These are phyloP conservation scores for Alviniconcha marisindica DNA, from an alignment of 1,140 invertebrate species.

Conservation along the genomic window DNA sequence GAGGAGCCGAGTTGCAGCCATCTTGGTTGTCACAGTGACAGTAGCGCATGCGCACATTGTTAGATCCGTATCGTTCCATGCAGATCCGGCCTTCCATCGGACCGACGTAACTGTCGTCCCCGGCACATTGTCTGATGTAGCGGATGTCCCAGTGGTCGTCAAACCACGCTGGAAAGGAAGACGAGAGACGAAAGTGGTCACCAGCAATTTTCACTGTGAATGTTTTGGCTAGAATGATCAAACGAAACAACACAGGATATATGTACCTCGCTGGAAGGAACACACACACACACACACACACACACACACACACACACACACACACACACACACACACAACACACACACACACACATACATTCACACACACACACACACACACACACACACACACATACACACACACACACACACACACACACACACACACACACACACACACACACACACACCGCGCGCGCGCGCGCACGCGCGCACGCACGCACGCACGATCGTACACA, in stretches of 20 bases:
- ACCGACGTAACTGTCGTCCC: slow-evolving; percentile 66
- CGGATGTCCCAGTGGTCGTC: slow-evolving; percentile 72
- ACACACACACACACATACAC: neutral
- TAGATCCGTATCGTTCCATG: slow-evolving; percentile 71
- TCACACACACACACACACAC: neutral
- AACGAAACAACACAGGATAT: too few relatives aligned
- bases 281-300: too few relatives aligned
- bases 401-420: neutral
- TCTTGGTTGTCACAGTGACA: slow-evolving; percentile 76
- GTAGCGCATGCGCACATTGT: slow-evolving; percentile 71
- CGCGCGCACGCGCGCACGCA: too few relatives aligned
- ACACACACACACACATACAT: neutral
- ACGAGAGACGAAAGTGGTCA: too few relatives aligned
- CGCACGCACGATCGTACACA: too few relatives aligned
- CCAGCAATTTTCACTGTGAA: too few relatives aligned
- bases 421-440: neutral
- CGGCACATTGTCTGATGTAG: slow-evolving; percentile 74
- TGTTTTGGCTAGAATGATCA: too few relatives aligned
- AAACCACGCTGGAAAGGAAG: slow-evolving; percentile 68
- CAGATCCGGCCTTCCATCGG: slow-evolving; percentile 71
- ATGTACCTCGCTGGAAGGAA: too few relatives aligned
- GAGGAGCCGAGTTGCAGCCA: slow-evolving; percentile 70
- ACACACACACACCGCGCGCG: too few relatives aligned
- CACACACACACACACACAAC: too few relatives aligned
- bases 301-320: too few relatives aligned